A percentile compares a stretch with the other conserved stretches of the same genome.
These are phyloP conservation scores for Trissoscelio sp. DNA, from an alignment of 2,888 invertebrate genomes.

Conservation along the genomic window DNA sequence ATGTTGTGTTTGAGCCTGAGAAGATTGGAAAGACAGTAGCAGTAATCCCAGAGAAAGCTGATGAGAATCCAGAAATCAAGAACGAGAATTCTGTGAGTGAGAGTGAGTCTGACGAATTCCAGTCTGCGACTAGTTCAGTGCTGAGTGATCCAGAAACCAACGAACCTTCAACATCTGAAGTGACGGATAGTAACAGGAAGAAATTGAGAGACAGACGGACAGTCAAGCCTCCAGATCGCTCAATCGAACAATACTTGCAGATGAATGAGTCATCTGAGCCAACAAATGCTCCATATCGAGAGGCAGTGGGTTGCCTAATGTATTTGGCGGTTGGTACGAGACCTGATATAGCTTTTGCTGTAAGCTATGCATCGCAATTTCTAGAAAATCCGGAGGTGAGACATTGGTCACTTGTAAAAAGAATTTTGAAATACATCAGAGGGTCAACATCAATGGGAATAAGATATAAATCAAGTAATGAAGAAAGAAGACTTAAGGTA, in stretches of 20 bases:
- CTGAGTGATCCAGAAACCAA: neutral
- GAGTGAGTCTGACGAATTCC: neutral
- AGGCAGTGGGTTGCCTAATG: neutral
- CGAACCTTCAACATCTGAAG: slow-evolving; percentile 19
- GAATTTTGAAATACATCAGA: slow-evolving; percentile 53
- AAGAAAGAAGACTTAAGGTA: neutral
- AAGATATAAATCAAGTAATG: neutral
- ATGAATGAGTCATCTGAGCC: slow-evolving; percentile 63
- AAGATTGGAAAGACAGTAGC: neutral
- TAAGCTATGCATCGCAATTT: slow-evolving; percentile 59
- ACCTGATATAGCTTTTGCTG: slow-evolving; percentile 68
- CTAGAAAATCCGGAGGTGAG: slow-evolving; percentile 34
- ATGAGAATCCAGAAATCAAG: slow-evolving; percentile 2
- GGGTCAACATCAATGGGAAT: slow-evolving; percentile 13
- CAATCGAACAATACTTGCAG: neutral
- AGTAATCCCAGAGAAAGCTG: slow-evolving; percentile 5
- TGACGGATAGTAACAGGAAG: neutral
- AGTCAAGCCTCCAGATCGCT: slow-evolving; percentile 7
- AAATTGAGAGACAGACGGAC: slow-evolving; percentile 10
- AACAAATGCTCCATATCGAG: slow-evolving; percentile 12
- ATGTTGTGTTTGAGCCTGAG: slow-evolving; percentile 15
- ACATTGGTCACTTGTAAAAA: slow-evolving; percentile 61
- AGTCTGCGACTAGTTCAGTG: slow-evolving; percentile 2
- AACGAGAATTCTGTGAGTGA: neutral
- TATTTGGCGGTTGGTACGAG: slow-evolving; percentile 50